Conservation (phyloP, 2,113 vertebrate genomes). For the Prochilodus magdalenae region DNA sequence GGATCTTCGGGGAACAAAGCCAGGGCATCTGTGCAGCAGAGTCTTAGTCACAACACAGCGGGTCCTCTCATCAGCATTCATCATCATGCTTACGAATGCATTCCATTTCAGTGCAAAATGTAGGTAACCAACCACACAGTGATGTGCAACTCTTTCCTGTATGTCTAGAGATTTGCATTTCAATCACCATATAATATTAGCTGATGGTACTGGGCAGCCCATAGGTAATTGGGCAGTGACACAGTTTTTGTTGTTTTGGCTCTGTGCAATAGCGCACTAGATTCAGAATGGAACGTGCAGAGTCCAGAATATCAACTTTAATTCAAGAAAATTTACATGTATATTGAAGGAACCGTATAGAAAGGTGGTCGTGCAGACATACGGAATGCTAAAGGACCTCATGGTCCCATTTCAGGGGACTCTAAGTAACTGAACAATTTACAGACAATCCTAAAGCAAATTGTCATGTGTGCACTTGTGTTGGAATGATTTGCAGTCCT, state of each 20-base stretch:
- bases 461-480: background rate
- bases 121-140: constrained; percentile 23
- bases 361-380: background rate
- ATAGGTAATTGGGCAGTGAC: background rate
- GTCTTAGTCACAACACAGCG: constrained; percentile 27
- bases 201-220: background rate
- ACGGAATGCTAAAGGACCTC: background rate
- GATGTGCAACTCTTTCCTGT: background rate
- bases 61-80: constrained; percentile 29
- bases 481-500: background rate
- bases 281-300: background rate
- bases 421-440: background rate
- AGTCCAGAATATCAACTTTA: background rate
- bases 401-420: background rate
- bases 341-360: background rate
- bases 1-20: constrained; percentile 20
- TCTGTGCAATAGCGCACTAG: background rate
- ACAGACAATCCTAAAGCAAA: background rate
- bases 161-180: constrained; percentile 30
- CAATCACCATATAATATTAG: background rate
- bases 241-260: background rate
- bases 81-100: constrained; percentile 34
- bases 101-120: constrained; percentile 11
- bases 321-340: background rate
- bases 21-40: background rate